These are phyloP conservation scores for Nezara viridula DNA, from an alignment of 2,888 invertebrate species.

Conservation along the genomic window DNA sequence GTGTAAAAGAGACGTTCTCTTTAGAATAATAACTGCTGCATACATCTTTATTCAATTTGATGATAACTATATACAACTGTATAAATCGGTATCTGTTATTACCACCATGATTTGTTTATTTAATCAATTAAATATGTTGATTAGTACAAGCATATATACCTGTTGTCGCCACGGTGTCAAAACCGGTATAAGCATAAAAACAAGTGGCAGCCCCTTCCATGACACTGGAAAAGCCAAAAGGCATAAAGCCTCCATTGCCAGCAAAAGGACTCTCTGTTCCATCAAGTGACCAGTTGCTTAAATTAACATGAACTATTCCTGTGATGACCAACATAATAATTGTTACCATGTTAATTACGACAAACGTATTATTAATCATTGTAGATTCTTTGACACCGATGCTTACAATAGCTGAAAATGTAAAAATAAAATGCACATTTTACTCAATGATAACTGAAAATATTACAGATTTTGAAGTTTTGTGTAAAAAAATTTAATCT, in stretches of 20 bases:
- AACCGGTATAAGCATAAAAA: conserved; percentile 95
- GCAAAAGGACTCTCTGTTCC: conserved; percentile 66
- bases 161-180: conserved; percentile 92
- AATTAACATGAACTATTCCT: conserved; percentile 79
- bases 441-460: neutral
- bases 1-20: no score
- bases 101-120: no score
- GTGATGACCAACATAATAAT: conserved; percentile 85
- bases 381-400: conserved; percentile 88
- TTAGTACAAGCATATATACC: conserved; percentile 67
- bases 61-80: no score
- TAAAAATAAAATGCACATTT: neutral
- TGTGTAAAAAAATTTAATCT: neutral
- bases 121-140: neutral
- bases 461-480: neutral
- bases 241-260: conserved; percentile 85
- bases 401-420: conserved; percentile 60
- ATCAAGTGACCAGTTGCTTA: conserved; percentile 64
- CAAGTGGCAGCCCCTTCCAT: conserved; percentile 88
- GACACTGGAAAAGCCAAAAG: conserved; percentile 85
- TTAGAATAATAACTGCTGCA: no score
- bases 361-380: conserved; percentile 91
- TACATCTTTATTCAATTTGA: no score
- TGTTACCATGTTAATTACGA: conserved; percentile 87
- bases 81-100: no score